These are phyloP conservation scores for Orthonychiurus folsomi DNA, from an alignment of 2,888 invertebrate genomes.

Conservation along the genomic window DNA sequence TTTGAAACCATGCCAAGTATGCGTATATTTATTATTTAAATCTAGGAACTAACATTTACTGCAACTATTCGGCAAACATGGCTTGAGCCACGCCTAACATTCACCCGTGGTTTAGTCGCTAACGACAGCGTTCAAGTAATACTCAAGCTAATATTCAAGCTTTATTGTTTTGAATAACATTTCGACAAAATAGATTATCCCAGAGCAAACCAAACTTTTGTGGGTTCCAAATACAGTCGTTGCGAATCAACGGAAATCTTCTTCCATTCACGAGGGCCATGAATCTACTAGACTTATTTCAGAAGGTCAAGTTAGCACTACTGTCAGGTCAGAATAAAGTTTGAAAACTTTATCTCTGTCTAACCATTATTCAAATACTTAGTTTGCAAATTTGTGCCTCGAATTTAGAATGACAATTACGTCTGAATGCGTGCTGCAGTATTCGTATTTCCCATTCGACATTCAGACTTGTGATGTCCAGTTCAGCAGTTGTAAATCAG, in stretches of 20 bases:
- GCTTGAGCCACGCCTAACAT: slow-evolving; percentile 9
- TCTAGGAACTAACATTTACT: background rate
- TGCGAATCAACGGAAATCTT: background rate
- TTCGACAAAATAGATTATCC: slow-evolving; percentile 3
- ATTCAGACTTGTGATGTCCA: slow-evolving; percentile 3
- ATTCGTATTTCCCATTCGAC: slow-evolving; percentile 8
- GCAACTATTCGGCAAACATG: slow-evolving; percentile 2
- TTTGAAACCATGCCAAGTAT: no score
- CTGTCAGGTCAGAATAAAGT: slow-evolving; percentile 3
- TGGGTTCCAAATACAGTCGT: slow-evolving; percentile 8
- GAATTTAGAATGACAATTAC: slow-evolving; percentile 3
- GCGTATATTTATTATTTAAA: no score
- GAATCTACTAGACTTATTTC: slow-evolving; percentile 1
- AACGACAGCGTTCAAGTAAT: slow-evolving; percentile 8
- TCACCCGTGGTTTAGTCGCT: slow-evolving; percentile 1
- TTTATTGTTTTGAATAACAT: background rate
- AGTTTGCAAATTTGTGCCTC: no score
- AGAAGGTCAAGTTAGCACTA: slow-evolving; percentile 4
- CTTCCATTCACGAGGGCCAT: background rate
- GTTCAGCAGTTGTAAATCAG: slow-evolving; percentile 3
- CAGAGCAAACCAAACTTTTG: slow-evolving; percentile 6
- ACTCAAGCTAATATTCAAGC: background rate
- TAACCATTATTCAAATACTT: no score
- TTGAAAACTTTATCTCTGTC: no score
- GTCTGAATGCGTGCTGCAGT: slow-evolving; percentile 2